Evolutionary conservation across 2,888 invertebrate species (phyloP).

Genomic region (Asteroscopus sphinx): DNA sequence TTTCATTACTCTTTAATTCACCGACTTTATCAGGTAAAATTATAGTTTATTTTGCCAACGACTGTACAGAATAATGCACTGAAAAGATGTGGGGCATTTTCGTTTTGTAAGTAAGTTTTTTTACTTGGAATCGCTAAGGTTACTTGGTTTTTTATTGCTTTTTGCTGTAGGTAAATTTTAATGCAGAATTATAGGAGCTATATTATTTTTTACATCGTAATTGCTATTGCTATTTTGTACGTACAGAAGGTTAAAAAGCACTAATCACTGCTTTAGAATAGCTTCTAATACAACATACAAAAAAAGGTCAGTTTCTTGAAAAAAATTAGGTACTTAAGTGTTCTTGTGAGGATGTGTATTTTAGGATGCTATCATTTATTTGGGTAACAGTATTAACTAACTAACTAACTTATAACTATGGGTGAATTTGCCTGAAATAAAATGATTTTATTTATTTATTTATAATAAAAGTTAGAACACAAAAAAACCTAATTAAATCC

Average conservation of each 20-base stretch:
- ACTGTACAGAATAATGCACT: conserved; percentile 25
- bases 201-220: conserved; percentile 8
- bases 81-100: conserved; percentile 16
- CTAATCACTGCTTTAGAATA: no score
- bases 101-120: conserved; percentile 15
- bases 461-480: no score
- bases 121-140: not conserved
- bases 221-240: conserved; percentile 5
- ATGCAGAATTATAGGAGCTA: conserved; percentile 3
- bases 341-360: no score
- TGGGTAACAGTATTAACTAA: no score
- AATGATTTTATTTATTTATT: no score
- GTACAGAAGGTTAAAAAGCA: no score
- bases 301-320: not conserved
- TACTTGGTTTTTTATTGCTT: conserved; percentile 17
- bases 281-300: no score
- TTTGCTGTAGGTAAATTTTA: conserved; percentile 7
- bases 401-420: no score
- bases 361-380: no score
- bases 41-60: conserved; percentile 47
- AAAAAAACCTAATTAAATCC: no score
- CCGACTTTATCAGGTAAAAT: conserved; percentile 46
- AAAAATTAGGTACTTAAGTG: no score
- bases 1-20: conserved; percentile 53
- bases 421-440: no score